Evolutionary conservation across 2,888 invertebrate genomes (phyloP).

Genomic region (Tenthredo livida): DNA sequence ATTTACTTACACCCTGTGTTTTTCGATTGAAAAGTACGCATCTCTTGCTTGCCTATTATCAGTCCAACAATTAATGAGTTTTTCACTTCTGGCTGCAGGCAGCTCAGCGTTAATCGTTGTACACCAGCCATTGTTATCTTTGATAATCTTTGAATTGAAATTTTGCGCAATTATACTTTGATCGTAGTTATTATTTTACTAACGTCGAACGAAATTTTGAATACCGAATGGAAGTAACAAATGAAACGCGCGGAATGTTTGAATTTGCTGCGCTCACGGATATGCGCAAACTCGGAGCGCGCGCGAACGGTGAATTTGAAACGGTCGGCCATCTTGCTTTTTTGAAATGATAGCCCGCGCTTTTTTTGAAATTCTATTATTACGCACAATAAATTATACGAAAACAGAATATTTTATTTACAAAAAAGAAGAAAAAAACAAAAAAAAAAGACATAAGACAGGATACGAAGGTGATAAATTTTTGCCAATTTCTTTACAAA

Average conservation of each 20-base stretch:
- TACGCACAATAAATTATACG: background rate
- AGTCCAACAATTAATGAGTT: conserved; percentile 74
- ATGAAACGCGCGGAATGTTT: background rate
- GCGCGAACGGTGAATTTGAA: background rate
- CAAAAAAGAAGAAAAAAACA: conserved; percentile 1
- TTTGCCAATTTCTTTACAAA: conserved; percentile 27
- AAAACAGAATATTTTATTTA: conserved; percentile 19
- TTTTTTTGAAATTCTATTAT: background rate
- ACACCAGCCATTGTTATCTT: conserved; percentile 70
- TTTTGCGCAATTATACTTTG: background rate
- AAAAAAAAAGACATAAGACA: background rate
- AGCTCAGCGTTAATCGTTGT: conserved; percentile 68
- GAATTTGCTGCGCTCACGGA: background rate
- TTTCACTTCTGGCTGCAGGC: conserved; percentile 68
- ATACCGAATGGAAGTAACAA: background rate
- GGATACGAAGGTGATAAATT: conserved; percentile 4
- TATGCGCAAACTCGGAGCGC: background rate
- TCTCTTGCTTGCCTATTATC: conserved; percentile 70
- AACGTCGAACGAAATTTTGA: background rate
- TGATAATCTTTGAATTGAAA: background rate
- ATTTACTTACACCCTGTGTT: conserved; percentile 68
- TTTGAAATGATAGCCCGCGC: background rate
- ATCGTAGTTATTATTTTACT: background rate
- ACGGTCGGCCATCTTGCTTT: conserved; percentile 18
- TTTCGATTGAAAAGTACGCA: conserved; percentile 68